Evolutionary conservation across 2,113 vertebrate genomes (phyloP).

Genomic region (Grantiella picta): DNA sequence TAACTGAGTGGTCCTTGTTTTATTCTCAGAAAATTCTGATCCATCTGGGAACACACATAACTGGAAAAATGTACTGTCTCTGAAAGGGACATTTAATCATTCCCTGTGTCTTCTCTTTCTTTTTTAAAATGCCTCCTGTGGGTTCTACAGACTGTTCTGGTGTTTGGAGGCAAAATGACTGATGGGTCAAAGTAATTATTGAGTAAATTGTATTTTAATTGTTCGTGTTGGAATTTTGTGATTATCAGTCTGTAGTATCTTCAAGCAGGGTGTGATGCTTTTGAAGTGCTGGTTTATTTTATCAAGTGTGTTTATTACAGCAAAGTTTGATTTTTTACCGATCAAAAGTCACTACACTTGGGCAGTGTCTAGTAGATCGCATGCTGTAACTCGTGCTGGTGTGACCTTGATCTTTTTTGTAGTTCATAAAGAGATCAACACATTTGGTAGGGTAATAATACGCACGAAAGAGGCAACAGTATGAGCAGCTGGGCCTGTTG

Average conservation of each 20-base stretch:
- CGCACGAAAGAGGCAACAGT: background rate
- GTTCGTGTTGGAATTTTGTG: background rate
- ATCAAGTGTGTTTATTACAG: background rate
- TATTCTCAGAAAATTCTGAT: background rate
- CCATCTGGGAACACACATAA: background rate
- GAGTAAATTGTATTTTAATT: background rate
- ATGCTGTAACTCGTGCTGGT: fast-evolving
- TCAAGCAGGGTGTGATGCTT: background rate
- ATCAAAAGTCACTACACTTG: background rate
- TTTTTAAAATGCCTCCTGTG: background rate
- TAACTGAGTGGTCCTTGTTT: background rate
- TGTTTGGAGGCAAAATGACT: background rate
- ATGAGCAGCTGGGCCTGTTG: background rate
- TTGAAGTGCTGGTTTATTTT: background rate
- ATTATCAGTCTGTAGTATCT: background rate
- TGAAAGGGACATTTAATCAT: background rate
- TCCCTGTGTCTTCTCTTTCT: background rate
- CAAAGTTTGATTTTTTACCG: background rate
- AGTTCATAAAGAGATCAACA: background rate
- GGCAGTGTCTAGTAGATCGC: background rate
- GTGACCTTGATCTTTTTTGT: background rate
- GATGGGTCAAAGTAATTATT: background rate
- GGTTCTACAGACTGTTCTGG: background rate
- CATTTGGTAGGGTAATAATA: background rate
- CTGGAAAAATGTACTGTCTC: background rate